These are phyloP conservation scores for Ardeotis arabs DNA, from an alignment of 2,113 vertebrate genomes.

Conservation along the genomic window DNA sequence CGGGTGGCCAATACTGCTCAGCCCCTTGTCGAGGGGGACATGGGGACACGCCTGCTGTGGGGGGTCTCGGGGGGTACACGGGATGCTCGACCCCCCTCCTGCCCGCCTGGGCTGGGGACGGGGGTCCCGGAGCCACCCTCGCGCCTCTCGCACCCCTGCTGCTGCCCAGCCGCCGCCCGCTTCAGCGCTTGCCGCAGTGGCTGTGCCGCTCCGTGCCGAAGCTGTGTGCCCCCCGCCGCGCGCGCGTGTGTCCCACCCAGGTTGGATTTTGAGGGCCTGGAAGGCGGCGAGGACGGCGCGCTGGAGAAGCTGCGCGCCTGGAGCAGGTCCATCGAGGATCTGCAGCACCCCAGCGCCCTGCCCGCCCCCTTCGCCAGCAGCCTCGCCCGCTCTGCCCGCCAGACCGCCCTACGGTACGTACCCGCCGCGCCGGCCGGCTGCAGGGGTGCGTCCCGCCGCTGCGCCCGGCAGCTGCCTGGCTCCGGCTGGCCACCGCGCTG, in stretches of 20 bases:
- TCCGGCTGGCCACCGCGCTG: not conserved
- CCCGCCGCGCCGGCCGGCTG: not conserved
- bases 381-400: conserved; percentile 92
- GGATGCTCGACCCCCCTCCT: no score
- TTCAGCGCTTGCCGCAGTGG: conserved; percentile 9
- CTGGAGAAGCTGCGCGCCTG: conserved; percentile 91
- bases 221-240: not conserved
- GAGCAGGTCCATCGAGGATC: conserved; percentile 98
- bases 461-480: not conserved
- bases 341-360: conserved; percentile 87
- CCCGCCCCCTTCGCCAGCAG: conserved; percentile 88
- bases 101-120: not conserved
- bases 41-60: fast-evolving
- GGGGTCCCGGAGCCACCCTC: not conserved
- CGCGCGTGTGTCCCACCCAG: conserved; percentile 70
- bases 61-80: not conserved
- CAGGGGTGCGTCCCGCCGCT: conserved; percentile 38
- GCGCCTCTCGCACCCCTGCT: not conserved
- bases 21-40: no score
- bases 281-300: conserved; percentile 88
- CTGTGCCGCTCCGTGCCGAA: not conserved
- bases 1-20: no score
- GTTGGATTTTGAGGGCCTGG: conserved; percentile 96
- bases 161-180: not conserved
- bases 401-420: conserved; percentile 95